Conservation (phyloP, 2,797 vertebrate species). For the Pelobates cultripes region DNA sequence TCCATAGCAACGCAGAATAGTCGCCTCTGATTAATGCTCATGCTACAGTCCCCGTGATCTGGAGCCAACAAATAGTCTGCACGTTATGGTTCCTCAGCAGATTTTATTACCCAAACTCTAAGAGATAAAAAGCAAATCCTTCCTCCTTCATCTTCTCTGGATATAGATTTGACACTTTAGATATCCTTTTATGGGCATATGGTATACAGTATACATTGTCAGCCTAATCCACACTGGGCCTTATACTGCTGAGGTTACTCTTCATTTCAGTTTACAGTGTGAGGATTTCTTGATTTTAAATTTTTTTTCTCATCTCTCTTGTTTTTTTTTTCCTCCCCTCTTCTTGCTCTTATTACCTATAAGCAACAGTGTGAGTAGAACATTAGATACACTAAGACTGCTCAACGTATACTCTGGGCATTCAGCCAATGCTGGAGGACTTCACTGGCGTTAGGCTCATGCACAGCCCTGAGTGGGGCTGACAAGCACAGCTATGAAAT, state of each 20-base stretch:
- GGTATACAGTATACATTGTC: background rate
- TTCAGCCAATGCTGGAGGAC: too few relatives aligned
- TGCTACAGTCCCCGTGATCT: background rate
- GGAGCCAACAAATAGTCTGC: background rate
- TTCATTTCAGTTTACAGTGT: too few relatives aligned
- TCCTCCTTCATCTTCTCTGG: background rate
- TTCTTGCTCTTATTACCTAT: too few relatives aligned
- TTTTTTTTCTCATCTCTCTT: too few relatives aligned
- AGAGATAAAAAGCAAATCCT: conserved; percentile 12
- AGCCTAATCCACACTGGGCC: background rate
- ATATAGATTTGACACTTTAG: background rate
- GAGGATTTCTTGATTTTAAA: too few relatives aligned
- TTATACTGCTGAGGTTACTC: background rate
- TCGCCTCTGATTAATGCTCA: background rate
- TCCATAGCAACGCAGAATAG: background rate
- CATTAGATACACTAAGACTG: too few relatives aligned
- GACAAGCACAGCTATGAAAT: too few relatives aligned
- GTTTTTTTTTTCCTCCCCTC: too few relatives aligned
- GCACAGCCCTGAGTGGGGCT: too few relatives aligned
- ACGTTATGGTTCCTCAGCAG: background rate
- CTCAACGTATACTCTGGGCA: too few relatives aligned
- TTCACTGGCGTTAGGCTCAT: too few relatives aligned
- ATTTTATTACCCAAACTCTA: background rate
- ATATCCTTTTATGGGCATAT: conserved; percentile 1
- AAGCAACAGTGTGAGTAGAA: too few relatives aligned